A percentile compares a stretch with the other conserved stretches of the same genome.
Evolutionary conservation across 2,797 vertebrate genomes (phyloP).

Genomic region (Polyboroides typus): DNA sequence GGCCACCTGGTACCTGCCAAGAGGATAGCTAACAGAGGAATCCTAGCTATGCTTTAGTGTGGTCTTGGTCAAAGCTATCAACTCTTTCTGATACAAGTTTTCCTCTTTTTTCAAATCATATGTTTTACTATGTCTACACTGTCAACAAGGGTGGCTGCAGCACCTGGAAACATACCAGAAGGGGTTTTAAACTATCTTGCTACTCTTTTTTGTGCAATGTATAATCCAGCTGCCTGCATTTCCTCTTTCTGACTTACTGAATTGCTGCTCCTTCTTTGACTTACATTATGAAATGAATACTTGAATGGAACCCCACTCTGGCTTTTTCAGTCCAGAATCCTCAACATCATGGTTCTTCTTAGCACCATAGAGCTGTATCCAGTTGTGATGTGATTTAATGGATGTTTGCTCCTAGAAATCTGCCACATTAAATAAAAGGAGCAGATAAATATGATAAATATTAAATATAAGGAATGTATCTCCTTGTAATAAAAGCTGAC

Average conservation of each 20-base stretch:
- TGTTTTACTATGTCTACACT: background rate
- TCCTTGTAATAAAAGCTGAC: background rate
- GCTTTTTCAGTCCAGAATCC: background rate
- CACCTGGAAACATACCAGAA: background rate
- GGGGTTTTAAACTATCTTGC: background rate
- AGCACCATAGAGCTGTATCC: background rate
- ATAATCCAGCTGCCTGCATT: background rate
- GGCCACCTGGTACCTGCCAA: background rate
- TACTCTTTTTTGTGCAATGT: background rate
- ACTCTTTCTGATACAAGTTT: background rate
- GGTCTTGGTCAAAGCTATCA: background rate
- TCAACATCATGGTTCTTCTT: background rate
- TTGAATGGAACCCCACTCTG: background rate
- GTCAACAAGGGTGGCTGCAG: background rate
- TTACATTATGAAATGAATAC: background rate
- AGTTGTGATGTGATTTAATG: background rate
- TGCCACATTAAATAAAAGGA: background rate
- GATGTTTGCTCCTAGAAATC: background rate
- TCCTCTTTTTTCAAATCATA: background rate
- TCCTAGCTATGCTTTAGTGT: background rate
- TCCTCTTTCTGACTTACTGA: background rate
- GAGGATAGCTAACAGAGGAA: background rate
- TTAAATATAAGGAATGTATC: background rate
- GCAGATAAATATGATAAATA: background rate
- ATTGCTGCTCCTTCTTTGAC: background rate